phyloP scores from a whole-genome alignment of 2,888 invertebrate species.

The Melipona beecheii region DNA sequence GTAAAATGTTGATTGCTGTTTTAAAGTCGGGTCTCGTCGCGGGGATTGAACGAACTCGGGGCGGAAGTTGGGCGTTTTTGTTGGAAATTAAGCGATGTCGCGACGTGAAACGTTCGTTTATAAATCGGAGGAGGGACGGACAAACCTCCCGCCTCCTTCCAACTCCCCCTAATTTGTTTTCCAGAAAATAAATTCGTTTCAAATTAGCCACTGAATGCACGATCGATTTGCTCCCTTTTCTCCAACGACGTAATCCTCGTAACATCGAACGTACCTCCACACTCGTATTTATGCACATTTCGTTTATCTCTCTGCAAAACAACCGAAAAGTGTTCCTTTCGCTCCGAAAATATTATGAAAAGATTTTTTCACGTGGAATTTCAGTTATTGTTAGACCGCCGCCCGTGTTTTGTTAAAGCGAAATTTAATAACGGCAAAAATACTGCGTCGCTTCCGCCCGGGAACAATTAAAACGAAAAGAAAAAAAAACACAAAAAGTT shows the following conservation, averaged over 20 bases:
- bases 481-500: background rate
- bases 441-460: background rate
- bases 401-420: background rate
- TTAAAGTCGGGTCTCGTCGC: slow-evolving; percentile 11
- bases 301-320: too few relatives aligned
- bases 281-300: background rate
- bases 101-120: slow-evolving; percentile 15
- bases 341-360: background rate
- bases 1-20: slow-evolving; percentile 22
- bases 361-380: background rate
- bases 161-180: background rate
- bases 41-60: slow-evolving; percentile 2
- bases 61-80: slow-evolving; percentile 16
- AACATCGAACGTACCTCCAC: background rate
- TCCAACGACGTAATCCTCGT: too few relatives aligned
- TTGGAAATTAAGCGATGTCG: background rate
- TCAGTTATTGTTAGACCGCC: background rate
- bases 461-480: too few relatives aligned
- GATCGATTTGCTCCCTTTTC: too few relatives aligned
- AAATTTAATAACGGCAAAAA: background rate
- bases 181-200: background rate
- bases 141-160: background rate
- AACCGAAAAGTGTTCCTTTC: background rate
- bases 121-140: background rate
- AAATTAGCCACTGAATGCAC: background rate